Conservation (phyloP, 2,888 invertebrate species). For the Ferdinandea cuprea region DNA sequence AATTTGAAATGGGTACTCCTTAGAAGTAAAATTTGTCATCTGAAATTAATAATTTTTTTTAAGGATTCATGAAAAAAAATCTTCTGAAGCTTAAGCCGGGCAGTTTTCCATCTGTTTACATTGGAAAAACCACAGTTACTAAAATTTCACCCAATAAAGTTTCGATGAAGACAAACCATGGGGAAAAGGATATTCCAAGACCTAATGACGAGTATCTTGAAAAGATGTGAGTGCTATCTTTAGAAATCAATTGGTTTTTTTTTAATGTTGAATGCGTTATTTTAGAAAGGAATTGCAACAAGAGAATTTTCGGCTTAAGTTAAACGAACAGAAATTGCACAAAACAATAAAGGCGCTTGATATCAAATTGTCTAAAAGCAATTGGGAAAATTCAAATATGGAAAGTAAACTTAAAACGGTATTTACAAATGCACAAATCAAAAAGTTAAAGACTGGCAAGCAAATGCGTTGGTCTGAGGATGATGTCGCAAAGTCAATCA, state of each 20-base stretch:
- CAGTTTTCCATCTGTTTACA: not conserved
- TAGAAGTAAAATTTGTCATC: not conserved
- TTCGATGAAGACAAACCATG: not conserved
- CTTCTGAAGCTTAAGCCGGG: slow-evolving; percentile 15
- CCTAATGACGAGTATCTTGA: not conserved
- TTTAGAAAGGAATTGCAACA: not conserved
- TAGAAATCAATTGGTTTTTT: not conserved
- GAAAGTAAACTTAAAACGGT: slow-evolving; percentile 6
- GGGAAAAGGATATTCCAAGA: not conserved
- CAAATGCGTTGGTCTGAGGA: slow-evolving; percentile 16
- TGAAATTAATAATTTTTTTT: not conserved
- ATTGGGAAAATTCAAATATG: slow-evolving; percentile 6
- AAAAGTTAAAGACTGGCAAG: slow-evolving; percentile 13
- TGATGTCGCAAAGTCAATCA: slow-evolving; percentile 6
- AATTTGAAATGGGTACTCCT: slow-evolving; percentile 35
- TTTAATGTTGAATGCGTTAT: not conserved
- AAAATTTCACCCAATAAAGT: not conserved
- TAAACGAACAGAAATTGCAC: slow-evolving; percentile 6
- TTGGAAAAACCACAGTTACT: not conserved
- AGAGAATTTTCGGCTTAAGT: not conserved
- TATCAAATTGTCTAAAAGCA: not conserved
- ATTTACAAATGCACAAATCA: slow-evolving; percentile 17
- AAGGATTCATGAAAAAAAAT: slow-evolving; percentile 12
- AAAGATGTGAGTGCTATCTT: not conserved
- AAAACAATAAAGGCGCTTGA: not conserved